Percentiles rank a stretch among this genome's conserved stretches.
Evolutionary conservation across 1,140 invertebrate genomes (phyloP).

Genomic region (Pectinophora gossypiella): DNA sequence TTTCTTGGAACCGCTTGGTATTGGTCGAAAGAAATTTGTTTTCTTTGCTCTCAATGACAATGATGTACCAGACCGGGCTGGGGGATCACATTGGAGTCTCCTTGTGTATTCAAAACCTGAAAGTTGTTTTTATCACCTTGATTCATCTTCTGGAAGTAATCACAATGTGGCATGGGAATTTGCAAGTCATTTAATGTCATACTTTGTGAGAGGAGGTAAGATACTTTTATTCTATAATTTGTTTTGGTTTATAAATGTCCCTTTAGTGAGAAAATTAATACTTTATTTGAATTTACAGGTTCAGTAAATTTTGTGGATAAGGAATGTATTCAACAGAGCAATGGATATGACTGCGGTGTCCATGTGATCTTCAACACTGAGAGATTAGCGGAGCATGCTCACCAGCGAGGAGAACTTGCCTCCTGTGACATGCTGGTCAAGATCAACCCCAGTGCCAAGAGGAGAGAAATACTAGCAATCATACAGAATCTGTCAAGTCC

Average conservation of each 20-base stretch:
- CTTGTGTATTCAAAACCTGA: conserved; percentile 83
- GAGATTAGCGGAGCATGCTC: conserved; percentile 75
- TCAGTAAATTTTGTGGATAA: conserved; percentile 60
- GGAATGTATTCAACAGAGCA: conserved; percentile 81
- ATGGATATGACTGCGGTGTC: conserved; percentile 89
- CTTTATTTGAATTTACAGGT: conserved; percentile 43
- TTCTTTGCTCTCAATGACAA: conserved; percentile 94
- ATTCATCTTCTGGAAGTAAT: conserved; percentile 80
- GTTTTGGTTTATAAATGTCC: conserved; percentile 10
- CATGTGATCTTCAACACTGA: conserved; percentile 87
- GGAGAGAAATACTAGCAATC: conserved; percentile 72
- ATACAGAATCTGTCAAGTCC: conserved; percentile 52
- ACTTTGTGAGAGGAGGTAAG: conserved; percentile 53
- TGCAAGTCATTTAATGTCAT: conserved; percentile 64
- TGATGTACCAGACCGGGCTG: conserved; percentile 79
- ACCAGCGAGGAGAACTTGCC: conserved; percentile 56
- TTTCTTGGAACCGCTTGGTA: conserved; percentile 84
- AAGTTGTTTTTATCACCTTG: conserved; percentile 85
- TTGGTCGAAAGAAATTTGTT: conserved; percentile 82
- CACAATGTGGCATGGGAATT: conserved; percentile 77
- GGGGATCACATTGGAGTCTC: conserved; percentile 93
- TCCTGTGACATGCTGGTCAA: conserved; percentile 70
- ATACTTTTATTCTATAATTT: conserved; percentile 10
- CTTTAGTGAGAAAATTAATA: conserved; percentile 10
- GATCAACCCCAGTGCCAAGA: conserved; percentile 68